Conservation (phyloP, 1,140 invertebrate genomes). For the Rhopalosiphum padi region DNA sequence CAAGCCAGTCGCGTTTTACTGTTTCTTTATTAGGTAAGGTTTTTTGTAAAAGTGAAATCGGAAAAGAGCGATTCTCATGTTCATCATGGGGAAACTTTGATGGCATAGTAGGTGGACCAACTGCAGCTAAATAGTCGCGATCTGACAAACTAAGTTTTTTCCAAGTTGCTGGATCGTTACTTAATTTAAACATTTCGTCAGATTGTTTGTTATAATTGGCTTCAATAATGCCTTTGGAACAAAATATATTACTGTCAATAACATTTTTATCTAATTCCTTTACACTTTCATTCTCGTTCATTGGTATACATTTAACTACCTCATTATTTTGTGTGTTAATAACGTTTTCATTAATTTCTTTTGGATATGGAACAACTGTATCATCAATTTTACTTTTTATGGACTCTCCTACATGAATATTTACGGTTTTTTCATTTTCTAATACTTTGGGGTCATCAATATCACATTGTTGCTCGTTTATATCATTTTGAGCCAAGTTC, state of each 20-base stretch:
- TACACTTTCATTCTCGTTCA: too few species aligned
- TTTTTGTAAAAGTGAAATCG: not conserved
- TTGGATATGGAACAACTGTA: not conserved
- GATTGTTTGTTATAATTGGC: not conserved
- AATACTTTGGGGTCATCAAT: not conserved
- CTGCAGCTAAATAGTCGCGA: not conserved
- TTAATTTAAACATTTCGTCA: constrained; percentile 2
- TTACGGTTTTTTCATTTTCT: not conserved
- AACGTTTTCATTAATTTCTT: not conserved
- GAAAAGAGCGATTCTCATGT: not conserved
- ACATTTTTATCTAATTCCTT: not conserved
- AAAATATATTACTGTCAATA: not conserved
- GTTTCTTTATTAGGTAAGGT: not conserved
- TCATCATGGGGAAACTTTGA: not conserved
- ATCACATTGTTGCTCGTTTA: not conserved
- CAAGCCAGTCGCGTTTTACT: not conserved
- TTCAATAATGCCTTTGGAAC: not conserved
- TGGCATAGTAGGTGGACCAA: constrained; percentile 4
- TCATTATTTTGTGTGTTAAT: not conserved
- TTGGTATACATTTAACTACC: not conserved
- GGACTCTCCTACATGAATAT: not conserved
- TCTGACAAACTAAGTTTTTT: not conserved
- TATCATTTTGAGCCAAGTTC: not conserved
- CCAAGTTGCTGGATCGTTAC: not conserved
- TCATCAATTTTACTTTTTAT: not conserved